Base-by-base conservation (phyloP, 2,113 vertebrate genomes). In the Nibea coibor region DNA sequence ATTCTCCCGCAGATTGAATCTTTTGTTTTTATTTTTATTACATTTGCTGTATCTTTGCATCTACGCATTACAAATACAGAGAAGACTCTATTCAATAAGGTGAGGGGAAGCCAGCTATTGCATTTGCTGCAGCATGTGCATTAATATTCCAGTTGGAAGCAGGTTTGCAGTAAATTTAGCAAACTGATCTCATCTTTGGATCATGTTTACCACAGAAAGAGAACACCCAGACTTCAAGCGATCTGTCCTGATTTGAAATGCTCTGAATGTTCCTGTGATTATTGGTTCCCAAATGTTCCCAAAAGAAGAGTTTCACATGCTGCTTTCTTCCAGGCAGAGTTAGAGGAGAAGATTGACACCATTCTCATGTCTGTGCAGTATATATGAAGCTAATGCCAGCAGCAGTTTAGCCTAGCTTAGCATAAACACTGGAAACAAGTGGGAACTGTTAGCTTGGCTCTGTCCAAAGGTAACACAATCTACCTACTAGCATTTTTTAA, bases 81-180 rank as follows among this genome's bases (percentile, higher is more conserved):
- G 5, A 1, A 15, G 31, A 10, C 31, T 22, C 28, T 20, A 3
- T 22, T 48, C 42, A 28, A 0, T 17, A 4, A 28, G 24, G 47
- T 42, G 0, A 10, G 45, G 54, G 54, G 45, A 31, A 15, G 12
- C 7, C 4, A 17, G 20, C 10, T 12, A 3, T 8, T 28, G 31
- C 8, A 7, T 66, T 31, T 71, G 51, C 50, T 76, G 66, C 65
- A 81, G 39, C 12, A 35, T n/a, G n/a, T 31, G 4, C 39, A 24
- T 81, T 61, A 68, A 11, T 31, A 31, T 53, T 53, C 12, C 15
- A 26, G 28, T 2, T 26, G 47, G 69, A 56, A 19, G 58, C 39
- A 77, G 54, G 10, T 39, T 51, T 12, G 20, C 42, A 48, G 56
- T 51, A 12, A 48, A 72, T 20, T 14, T 31, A 69, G 42, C 3